Evolutionary conservation across 2,113 vertebrate species (phyloP).

Genomic region (Poecilia latipinna): DNA sequence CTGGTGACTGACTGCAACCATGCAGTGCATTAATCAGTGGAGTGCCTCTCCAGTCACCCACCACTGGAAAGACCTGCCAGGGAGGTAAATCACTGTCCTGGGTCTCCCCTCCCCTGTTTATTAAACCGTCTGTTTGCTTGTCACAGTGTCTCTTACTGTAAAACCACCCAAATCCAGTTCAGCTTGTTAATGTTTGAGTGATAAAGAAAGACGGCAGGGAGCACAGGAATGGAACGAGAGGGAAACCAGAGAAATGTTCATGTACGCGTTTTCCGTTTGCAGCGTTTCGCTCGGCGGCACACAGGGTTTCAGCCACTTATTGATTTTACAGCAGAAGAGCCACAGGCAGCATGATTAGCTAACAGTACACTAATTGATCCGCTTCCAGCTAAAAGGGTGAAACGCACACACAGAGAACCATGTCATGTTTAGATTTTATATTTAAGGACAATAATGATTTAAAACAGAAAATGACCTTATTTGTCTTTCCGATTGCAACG

Average conservation of each 20-base stretch:
- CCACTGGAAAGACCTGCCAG: slow-evolving; percentile 9
- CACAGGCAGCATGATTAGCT: slow-evolving; percentile 55
- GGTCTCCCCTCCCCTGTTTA: slow-evolving; percentile 38
- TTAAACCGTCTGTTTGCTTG: slow-evolving; percentile 43
- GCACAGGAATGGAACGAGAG: neutral
- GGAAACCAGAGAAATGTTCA: slow-evolving; percentile 14
- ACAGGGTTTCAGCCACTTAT: slow-evolving; percentile 56
- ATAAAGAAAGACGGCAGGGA: neutral
- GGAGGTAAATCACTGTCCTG: slow-evolving; percentile 18
- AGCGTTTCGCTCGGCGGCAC: slow-evolving; percentile 36
- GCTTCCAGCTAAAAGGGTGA: slow-evolving; percentile 30
- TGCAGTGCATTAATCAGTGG: neutral
- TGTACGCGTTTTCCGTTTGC: slow-evolving; percentile 30
- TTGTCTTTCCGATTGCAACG: neutral
- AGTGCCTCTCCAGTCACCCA: neutral
- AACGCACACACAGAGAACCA: neutral
- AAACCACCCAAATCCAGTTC: slow-evolving; percentile 16
- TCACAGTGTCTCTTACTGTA: slow-evolving; percentile 28
- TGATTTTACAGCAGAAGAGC: slow-evolving; percentile 58
- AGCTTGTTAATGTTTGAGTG: slow-evolving; percentile 26
- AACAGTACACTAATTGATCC: slow-evolving; percentile 66
- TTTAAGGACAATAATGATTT: neutral
- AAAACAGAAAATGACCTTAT: neutral
- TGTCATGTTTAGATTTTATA: neutral
- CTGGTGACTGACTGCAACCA: neutral